These are phyloP conservation scores for Leptopilina clavipes DNA, from an alignment of 1,140 invertebrate genomes.

Conservation along the genomic window DNA sequence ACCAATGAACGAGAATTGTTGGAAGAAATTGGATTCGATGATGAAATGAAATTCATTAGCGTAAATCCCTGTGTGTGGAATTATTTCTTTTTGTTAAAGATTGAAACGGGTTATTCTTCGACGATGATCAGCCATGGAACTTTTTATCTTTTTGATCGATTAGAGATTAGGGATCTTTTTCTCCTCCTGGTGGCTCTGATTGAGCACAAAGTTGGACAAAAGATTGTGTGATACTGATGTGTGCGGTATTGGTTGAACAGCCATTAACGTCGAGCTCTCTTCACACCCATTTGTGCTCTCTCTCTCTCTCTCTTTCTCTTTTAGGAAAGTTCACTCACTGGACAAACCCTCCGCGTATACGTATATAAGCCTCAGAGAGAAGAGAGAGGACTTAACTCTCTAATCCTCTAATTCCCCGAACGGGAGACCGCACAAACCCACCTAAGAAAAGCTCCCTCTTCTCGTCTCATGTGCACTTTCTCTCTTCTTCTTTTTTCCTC, in stretches of 20 bases:
- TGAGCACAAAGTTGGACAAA: slow-evolving; percentile 18
- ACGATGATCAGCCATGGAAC: not conserved
- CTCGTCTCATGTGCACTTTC: not conserved
- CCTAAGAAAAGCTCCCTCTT: slow-evolving; percentile 10
- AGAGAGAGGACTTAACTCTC: slow-evolving; percentile 46
- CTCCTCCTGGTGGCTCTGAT: not conserved
- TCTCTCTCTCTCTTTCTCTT: slow-evolving; percentile 24
- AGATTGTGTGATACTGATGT: slow-evolving; percentile 11
- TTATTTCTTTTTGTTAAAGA: not conserved
- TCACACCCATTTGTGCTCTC: slow-evolving; percentile 41
- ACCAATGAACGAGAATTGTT: too few relatives aligned
- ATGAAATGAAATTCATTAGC: not conserved
- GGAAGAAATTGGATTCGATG: too few relatives aligned
- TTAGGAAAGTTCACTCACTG: slow-evolving; percentile 40
- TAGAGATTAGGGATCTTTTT: not conserved
- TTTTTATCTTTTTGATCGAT: slow-evolving; percentile 32
- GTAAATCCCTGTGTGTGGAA: not conserved
- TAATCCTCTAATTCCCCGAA: slow-evolving; percentile 59
- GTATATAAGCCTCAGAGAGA: slow-evolving; percentile 41
- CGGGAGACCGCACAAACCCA: not conserved
- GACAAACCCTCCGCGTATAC: too few relatives aligned
- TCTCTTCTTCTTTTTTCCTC: slow-evolving; percentile 5
- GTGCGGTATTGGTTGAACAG: slow-evolving; percentile 8
- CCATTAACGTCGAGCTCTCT: slow-evolving; percentile 39
- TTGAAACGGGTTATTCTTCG: not conserved